Conservation (phyloP, 2,797 vertebrate genomes). For the Acipenser transmontanus region DNA sequence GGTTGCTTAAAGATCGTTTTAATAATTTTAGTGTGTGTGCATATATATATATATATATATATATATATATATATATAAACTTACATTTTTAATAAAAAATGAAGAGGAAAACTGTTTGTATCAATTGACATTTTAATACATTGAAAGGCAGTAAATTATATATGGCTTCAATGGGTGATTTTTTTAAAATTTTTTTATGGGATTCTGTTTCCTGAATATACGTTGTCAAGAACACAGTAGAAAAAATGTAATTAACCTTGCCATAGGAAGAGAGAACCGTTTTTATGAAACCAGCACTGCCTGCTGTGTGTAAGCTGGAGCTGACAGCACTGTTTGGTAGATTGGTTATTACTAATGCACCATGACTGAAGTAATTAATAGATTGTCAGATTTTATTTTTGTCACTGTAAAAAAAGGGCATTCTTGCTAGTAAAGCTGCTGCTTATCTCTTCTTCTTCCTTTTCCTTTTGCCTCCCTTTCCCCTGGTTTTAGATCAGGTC, state of each 20-base stretch:
- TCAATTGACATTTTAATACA: neutral
- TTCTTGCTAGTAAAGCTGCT: neutral
- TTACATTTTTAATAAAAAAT: no score
- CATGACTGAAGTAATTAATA: slow-evolving; percentile 10
- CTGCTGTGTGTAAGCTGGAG: slow-evolving; percentile 2
- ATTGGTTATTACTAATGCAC: neutral
- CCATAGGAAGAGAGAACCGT: slow-evolving; percentile 6
- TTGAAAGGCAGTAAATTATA: slow-evolving; percentile 10
- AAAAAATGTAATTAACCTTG: slow-evolving; percentile 21
- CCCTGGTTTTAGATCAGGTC: slow-evolving; percentile 65
- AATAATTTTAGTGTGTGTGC: no score
- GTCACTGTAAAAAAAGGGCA: slow-evolving; percentile 4
- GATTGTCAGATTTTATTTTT: slow-evolving; percentile 1
- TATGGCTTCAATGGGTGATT: slow-evolving; percentile 31
- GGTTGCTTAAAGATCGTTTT: no score
- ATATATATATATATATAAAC: no score
- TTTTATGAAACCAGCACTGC: slow-evolving; percentile 9
- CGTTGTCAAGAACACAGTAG: slow-evolving; percentile 4
- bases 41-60: no score
- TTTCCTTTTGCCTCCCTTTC: slow-evolving; percentile 26
- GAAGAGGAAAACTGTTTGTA: no score
- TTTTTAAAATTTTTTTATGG: neutral
- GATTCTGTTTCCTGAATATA: neutral
- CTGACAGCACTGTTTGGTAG: neutral
- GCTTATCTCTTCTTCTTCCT: neutral